Evolutionary conservation across 2,113 vertebrate species (phyloP).

Genomic region (Boulengeromyrus knoepffleri): DNA sequence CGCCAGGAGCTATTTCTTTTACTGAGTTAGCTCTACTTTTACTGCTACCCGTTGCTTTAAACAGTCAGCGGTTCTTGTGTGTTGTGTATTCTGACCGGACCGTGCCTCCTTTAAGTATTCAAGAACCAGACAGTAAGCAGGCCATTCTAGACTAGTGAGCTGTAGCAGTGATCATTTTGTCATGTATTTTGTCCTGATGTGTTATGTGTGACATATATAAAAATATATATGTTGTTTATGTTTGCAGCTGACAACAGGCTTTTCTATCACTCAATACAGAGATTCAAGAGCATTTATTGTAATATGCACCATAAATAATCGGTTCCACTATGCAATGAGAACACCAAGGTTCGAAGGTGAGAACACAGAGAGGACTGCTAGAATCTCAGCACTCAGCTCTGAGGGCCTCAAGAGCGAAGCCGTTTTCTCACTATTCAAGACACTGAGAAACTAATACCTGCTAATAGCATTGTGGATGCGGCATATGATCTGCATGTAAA

Average conservation of each 20-base stretch:
- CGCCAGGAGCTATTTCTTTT: neutral
- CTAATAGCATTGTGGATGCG: neutral
- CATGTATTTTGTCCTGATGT: neutral
- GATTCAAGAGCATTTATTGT: neutral
- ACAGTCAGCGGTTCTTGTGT: neutral
- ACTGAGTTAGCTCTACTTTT: neutral
- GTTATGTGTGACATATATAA: neutral
- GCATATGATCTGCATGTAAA: neutral
- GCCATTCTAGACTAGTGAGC: neutral
- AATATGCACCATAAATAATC: neutral
- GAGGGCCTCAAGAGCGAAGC: neutral
- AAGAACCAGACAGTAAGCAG: neutral
- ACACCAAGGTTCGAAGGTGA: neutral
- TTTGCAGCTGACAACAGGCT: neutral
- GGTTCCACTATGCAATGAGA: neutral
- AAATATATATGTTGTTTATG: neutral
- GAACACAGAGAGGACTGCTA: neutral
- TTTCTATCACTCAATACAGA: neutral
- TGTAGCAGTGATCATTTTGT: neutral
- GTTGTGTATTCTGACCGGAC: neutral
- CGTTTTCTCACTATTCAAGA: neutral
- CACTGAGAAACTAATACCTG: neutral
- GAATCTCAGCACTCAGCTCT: neutral
- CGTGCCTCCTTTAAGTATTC: neutral
- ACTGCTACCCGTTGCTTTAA: neutral